phyloP scores from a whole-genome alignment of 2,888 invertebrate genomes.

The Homarus gammarus region DNA sequence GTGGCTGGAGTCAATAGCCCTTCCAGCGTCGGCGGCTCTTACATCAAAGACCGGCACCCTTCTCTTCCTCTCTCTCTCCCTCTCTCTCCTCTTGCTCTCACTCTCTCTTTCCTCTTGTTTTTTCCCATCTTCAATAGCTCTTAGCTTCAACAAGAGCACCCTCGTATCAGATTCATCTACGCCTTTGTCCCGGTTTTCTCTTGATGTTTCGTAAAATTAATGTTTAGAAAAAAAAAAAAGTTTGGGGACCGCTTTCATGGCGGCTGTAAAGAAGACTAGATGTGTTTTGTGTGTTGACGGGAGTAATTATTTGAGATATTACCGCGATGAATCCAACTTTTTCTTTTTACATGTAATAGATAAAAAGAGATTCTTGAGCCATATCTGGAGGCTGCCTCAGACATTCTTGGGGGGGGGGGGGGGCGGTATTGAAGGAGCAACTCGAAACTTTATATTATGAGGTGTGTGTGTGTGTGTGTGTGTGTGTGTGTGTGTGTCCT shows the following conservation, averaged over 20 bases:
- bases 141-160: not conserved
- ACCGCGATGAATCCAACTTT: not conserved
- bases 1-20: not conserved
- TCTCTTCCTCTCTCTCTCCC: not conserved
- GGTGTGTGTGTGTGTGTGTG: too few species aligned
- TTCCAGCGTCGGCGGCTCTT: not conserved
- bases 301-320: not conserved
- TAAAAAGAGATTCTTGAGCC: too few species aligned
- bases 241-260: not conserved
- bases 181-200: constrained; percentile 36
- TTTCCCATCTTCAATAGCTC: constrained; percentile 8
- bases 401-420: too few species aligned
- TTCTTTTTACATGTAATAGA: too few species aligned
- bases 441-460: too few species aligned
- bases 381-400: too few species aligned
- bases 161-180: constrained; percentile 46
- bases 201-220: constrained; percentile 48
- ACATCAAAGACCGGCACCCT: not conserved
- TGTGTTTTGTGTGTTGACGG: not conserved
- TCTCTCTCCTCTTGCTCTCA: not conserved
- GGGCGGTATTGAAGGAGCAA: too few species aligned
- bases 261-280: not conserved
- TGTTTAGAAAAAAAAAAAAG: constrained; percentile 11
- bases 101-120: constrained; percentile 4
- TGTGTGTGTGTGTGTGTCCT: too few species aligned